phyloP scores from a whole-genome alignment of 2,888 invertebrate species.

The Conops quadrifasciatus region DNA sequence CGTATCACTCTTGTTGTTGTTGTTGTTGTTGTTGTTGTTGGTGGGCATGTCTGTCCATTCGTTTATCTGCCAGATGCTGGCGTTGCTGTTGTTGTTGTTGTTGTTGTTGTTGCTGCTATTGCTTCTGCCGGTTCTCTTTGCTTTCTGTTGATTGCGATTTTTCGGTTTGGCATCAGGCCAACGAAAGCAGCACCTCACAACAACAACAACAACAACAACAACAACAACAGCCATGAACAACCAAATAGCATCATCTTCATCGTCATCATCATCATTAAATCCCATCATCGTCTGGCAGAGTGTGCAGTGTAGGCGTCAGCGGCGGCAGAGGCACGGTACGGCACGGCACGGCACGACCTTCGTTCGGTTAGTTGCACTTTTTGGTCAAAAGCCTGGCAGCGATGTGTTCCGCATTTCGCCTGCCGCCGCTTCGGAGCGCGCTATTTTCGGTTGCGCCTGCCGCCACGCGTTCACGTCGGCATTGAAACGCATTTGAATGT shows the following conservation, averaged over 20 bases:
- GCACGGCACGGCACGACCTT: conserved; percentile 40
- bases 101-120: background rate
- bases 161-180: conserved; percentile 43
- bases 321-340: background rate
- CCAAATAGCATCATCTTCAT: no score
- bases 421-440: conserved; percentile 2
- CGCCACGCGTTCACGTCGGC: conserved; percentile 23
- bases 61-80: background rate
- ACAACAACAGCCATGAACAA: conserved; percentile 6
- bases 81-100: conserved; percentile 7
- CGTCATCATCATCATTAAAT: no score
- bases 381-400: conserved; percentile 29
- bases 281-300: background rate
- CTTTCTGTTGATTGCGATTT: conserved; percentile 22
- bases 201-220: conserved; percentile 22
- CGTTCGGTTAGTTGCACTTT: conserved; percentile 46
- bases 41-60: background rate
- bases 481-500: conserved; percentile 36
- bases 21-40: background rate
- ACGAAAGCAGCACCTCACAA: conserved; percentile 31
- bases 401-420: conserved; percentile 31
- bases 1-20: background rate
- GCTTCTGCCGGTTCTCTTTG: background rate
- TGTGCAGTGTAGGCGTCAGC: background rate
- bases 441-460: conserved; percentile 31